Base-by-base conservation (phyloP, 2,888 invertebrate species). In the Ophioninae sp. region DNA sequence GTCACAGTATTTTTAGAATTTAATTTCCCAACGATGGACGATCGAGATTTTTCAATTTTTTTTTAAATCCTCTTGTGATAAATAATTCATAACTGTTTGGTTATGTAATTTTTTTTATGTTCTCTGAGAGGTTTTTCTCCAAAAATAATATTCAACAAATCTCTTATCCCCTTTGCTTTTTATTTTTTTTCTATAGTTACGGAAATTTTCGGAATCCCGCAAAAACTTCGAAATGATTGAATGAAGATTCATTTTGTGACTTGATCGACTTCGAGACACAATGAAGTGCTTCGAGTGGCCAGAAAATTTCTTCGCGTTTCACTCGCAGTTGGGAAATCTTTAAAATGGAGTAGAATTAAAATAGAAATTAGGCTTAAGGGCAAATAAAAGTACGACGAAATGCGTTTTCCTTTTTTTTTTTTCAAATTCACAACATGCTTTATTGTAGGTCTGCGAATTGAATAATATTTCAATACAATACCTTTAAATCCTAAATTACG, bases 391-490 rank as follows among this genome's bases (percentile, higher is more conserved):
- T 5, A 41, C 7, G 20, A n/a, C 6, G 30, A 22, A 20, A 41
- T 20, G 20, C 37, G 8, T 77, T 39, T 68, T 9, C 17, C 22
- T 56, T 41, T 67, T 67, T 23, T 73, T 56, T 58, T 77, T 68
- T 85, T 88, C 88, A 89, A 88, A 88, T 89, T 89, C 88, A 89
- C 89, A 90, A 90, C 88, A 86, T 89, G 87, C 86, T 90, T 89
- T 90, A 89, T 90, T 90, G 86, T 87, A 90, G 86, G 86, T 88
- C 82, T 89, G 85, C 87, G 86, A 88, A 88, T 87, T 85, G 88
- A 88, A 89, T 89, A 89, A 89, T 88, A 87, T 79, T 86, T 87
- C 83, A 87, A 87, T 89, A 88, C 88, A 89, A 86, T 90, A 88
- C 84, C 83, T 85, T 85, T 65, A 89, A 88, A 89, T 82, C 76